These are phyloP conservation scores for Phaonia tiefii DNA, from an alignment of 2,888 invertebrate genomes.

Conservation along the genomic window DNA sequence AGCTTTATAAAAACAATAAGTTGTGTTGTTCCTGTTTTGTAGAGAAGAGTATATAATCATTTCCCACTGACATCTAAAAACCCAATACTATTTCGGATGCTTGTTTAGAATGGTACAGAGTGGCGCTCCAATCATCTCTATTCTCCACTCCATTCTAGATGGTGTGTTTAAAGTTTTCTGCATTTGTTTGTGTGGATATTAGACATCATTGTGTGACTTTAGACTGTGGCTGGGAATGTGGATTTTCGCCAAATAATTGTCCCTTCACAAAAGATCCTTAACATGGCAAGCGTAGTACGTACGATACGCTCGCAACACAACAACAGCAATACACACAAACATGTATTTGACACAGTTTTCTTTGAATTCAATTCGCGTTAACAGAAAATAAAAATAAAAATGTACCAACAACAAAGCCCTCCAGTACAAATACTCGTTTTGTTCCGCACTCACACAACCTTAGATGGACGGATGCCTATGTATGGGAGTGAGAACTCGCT, in stretches of 20 bases:
- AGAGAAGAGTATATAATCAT: too few species aligned
- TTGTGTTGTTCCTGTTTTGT: too few species aligned
- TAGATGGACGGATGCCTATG: not conserved
- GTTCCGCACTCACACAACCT: not conserved
- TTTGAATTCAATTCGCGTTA: constrained; percentile 41
- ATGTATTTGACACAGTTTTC: constrained; percentile 57
- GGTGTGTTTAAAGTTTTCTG: too few species aligned
- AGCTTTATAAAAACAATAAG: constrained; percentile 54
- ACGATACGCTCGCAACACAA: not conserved
- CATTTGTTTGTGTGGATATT: too few species aligned
- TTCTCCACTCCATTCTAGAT: too few species aligned
- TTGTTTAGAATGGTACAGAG: too few species aligned
- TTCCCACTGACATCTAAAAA: too few species aligned
- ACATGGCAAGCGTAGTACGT: constrained; percentile 6
- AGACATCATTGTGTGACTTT: too few species aligned
- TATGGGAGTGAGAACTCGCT: not conserved
- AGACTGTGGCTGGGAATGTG: not conserved
- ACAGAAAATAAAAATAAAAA: constrained; percentile 6
- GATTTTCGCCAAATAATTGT: constrained; percentile 41
- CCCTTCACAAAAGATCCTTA: constrained; percentile 40
- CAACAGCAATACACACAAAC: constrained; percentile 29
- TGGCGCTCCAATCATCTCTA: too few species aligned
- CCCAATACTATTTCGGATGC: too few species aligned
- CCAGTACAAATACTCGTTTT: constrained; percentile 34
- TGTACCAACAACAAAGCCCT: constrained; percentile 28